A percentile compares a stretch with the other conserved stretches of the same genome.
phyloP scores from a whole-genome alignment of 2,113 vertebrate species.

The Perognathus longimembris region DNA sequence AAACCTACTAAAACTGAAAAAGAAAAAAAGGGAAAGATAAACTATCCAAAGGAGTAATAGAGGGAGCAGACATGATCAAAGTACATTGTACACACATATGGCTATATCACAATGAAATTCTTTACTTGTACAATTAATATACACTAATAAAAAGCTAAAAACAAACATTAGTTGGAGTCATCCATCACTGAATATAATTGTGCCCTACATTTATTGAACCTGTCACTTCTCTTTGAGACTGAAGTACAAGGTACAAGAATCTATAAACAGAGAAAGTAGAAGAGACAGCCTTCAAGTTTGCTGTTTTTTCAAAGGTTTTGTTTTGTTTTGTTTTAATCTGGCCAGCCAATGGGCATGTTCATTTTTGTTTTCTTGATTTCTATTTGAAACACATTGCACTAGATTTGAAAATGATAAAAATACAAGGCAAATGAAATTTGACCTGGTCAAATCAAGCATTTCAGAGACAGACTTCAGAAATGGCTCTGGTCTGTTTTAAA shows the following conservation, averaged over 20 bases:
- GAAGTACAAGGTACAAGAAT: neutral
- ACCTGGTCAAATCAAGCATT: slow-evolving; percentile 73
- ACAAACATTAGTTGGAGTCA: neutral
- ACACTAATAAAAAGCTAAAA: too few relatives aligned
- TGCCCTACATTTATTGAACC: neutral
- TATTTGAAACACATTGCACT: slow-evolving; percentile 54
- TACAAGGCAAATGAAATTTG: slow-evolving; percentile 73
- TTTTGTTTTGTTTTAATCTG: slow-evolving; percentile 59
- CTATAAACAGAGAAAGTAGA: slow-evolving; percentile 38
- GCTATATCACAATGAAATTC: neutral
- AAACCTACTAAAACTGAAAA: too few relatives aligned
- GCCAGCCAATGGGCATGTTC: neutral
- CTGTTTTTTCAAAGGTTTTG: slow-evolving; percentile 64
- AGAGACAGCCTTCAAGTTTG: slow-evolving; percentile 2
- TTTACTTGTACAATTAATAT: neutral
- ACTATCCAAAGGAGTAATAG: too few relatives aligned
- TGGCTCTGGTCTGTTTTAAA: slow-evolving; percentile 69
- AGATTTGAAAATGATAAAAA: slow-evolving; percentile 73
- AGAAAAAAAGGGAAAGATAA: too few relatives aligned
- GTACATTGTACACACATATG: neutral
- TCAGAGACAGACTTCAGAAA: slow-evolving; percentile 67
- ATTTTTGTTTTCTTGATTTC: slow-evolving; percentile 55
- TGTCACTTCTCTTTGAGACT: neutral
- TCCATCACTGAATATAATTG: neutral
- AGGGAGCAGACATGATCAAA: too few relatives aligned